Conservation (phyloP, 2,888 invertebrate genomes). For the Tetheella fluctuosa region DNA sequence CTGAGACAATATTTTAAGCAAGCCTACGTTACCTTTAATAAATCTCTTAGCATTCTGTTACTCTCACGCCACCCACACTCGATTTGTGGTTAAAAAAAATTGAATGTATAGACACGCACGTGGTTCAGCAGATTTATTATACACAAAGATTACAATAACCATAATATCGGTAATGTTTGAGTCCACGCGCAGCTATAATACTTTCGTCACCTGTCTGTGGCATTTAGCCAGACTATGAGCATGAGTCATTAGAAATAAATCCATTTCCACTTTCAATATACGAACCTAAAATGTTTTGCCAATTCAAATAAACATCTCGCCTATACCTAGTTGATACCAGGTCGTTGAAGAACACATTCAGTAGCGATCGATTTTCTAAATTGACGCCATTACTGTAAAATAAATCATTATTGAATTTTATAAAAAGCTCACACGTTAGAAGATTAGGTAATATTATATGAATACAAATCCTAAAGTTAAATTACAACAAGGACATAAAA, state of each 20-base stretch:
- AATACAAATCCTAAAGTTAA: too few species aligned
- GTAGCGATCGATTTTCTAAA: slow-evolving; percentile 80
- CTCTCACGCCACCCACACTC: too few species aligned
- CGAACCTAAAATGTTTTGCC: slow-evolving; percentile 88
- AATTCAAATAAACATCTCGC: slow-evolving; percentile 87
- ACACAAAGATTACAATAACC: background rate
- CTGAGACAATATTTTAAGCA: too few species aligned
- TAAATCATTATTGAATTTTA: slow-evolving; percentile 15
- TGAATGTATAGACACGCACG: too few species aligned
- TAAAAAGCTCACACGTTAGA: background rate
- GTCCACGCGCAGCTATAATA: background rate
- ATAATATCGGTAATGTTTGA: background rate
- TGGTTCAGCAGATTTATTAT: too few species aligned
- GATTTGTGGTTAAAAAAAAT: too few species aligned
- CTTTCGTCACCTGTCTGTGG: background rate
- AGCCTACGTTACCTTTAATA: too few species aligned
- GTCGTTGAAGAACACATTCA: slow-evolving; percentile 87
- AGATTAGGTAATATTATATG: too few species aligned
- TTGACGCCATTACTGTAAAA: slow-evolving; percentile 70
- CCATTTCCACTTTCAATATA: slow-evolving; percentile 23
- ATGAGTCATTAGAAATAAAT: slow-evolving; percentile 10
- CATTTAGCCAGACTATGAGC: background rate
- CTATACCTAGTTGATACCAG: slow-evolving; percentile 87
- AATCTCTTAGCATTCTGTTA: too few species aligned
- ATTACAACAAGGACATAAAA: too few species aligned